phyloP scores from a whole-genome alignment of 2,888 invertebrate genomes.

The Piscicola geometra region DNA sequence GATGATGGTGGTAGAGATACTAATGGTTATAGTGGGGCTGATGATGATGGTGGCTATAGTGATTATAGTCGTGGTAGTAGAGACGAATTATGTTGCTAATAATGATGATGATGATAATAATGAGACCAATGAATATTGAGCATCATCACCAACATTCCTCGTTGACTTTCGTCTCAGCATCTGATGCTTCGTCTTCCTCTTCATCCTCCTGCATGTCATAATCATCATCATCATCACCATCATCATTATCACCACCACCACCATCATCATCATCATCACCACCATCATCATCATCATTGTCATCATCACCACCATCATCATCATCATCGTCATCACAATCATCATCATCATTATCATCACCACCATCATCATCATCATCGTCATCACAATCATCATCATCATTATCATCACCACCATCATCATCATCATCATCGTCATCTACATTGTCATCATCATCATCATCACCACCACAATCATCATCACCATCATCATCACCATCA shows the following conservation, averaged over 20 bases:
- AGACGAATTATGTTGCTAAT: too few species aligned
- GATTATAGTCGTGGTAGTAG: too few species aligned
- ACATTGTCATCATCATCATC: constrained; percentile 31
- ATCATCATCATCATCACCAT: constrained; percentile 20
- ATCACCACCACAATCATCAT: constrained; percentile 30
- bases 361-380: neutral
- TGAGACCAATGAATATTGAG: too few species aligned
- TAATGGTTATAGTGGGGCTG: too few species aligned
- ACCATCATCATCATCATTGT: constrained; percentile 32
- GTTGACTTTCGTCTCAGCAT: constrained; percentile 54
- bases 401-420: constrained; percentile 28
- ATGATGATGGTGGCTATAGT: too few species aligned
- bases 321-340: constrained; percentile 14
- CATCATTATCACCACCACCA: constrained; percentile 30
- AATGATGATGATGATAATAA: too few species aligned
- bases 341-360: constrained; percentile 18
- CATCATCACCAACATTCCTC: constrained; percentile 25
- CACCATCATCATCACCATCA: constrained; percentile 32
- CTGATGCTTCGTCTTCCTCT: constrained; percentile 44
- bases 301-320: constrained; percentile 28
- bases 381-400: constrained; percentile 17
- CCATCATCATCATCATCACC: constrained; percentile 33
- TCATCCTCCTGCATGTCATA: constrained; percentile 35
- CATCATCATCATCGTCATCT: constrained; percentile 22
- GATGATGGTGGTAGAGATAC: too few species aligned